Percentiles rank a stretch among this genome's conserved stretches.
Conservation (phyloP, 2,888 invertebrate species). For the Xylota segnis region DNA sequence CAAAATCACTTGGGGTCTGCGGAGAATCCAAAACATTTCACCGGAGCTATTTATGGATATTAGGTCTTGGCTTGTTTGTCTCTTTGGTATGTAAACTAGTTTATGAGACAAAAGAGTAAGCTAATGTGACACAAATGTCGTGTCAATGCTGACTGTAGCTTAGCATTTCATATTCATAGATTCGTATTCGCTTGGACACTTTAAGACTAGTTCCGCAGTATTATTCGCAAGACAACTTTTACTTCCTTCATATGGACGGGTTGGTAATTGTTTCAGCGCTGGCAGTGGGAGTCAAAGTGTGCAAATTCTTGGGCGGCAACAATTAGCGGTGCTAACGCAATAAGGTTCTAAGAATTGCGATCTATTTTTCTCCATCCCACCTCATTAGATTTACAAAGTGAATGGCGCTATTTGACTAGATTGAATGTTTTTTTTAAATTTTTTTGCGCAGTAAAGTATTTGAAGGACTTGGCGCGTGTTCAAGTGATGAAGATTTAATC, state of each 20-base stretch:
- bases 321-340: slow-evolving; percentile 14
- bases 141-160: slow-evolving; percentile 8
- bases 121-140: slow-evolving; percentile 28
- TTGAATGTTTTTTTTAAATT: not conserved
- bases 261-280: not conserved
- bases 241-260: slow-evolving; percentile 17
- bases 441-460: slow-evolving; percentile 14
- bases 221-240: slow-evolving; percentile 43
- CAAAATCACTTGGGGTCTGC: not conserved
- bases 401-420: not conserved
- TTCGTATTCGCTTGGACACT: slow-evolving; percentile 24
- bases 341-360: slow-evolving; percentile 15
- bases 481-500: slow-evolving; percentile 6
- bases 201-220: slow-evolving; percentile 47
- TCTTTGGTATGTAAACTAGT: slow-evolving; percentile 22
- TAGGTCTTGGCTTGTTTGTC: slow-evolving; percentile 12
- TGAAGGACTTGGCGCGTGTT: slow-evolving; percentile 16
- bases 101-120: slow-evolving; percentile 31
- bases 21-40: slow-evolving; percentile 38
- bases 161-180: slow-evolving; percentile 40
- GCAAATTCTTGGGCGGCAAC: not conserved
- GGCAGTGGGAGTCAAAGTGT: not conserved
- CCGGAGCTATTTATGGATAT: slow-evolving; percentile 56
- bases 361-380: not conserved
- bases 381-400: not conserved